Evolutionary conservation across 2,888 invertebrate genomes (phyloP), one percentile per base, ranked within the genome.

Genomic region (Agrilus cyanescens): DNA sequence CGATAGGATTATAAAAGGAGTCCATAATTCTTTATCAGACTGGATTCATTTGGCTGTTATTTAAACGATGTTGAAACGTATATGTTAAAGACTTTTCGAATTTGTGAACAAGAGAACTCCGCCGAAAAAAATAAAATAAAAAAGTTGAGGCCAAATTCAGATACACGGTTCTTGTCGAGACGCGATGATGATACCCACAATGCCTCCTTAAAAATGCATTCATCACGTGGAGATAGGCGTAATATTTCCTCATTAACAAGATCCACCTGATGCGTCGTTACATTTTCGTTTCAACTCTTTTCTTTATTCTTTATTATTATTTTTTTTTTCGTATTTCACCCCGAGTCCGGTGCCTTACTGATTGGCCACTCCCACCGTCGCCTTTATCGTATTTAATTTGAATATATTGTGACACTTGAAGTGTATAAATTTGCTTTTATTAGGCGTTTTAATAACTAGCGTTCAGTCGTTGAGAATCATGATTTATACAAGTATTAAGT

Each of bases 221-320:
- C 56, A 54, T 60, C 59, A 58, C 56, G 50, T 44, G 38, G 44
- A 41, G 38, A 40, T 47, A 38, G 52, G 48, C 50, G 55, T 57
- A 57, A 62, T 62, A 62, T 59, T 58, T 62, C 58, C 57, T 62
- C 62, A 62, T 62, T 62, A 61, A 62, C 60, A 50, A 60, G 60
- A 59, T 56, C 53, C 58, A 54, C 50, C 52, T 49, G 52, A 25
- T 25, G 25, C 14, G 33, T 14, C 8, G 15, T 15, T 33, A 33
- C 33, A 33, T 33, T 33, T 33, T 33, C 33, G 14, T 15, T 4
- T 15, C 33, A 15, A 7, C 33, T 14, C 14, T n/a, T 14, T 15
- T 15, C 10, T 15, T n/a, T 10, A 7, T n/a, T 14, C 14, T n/a
- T 14, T 15, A 33, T 33, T 15, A 33, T 33, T 12, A n/a, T 33